Base-by-base conservation (phyloP, 2,888 invertebrate species). In the Acanthosepion pharaonis region DNA sequence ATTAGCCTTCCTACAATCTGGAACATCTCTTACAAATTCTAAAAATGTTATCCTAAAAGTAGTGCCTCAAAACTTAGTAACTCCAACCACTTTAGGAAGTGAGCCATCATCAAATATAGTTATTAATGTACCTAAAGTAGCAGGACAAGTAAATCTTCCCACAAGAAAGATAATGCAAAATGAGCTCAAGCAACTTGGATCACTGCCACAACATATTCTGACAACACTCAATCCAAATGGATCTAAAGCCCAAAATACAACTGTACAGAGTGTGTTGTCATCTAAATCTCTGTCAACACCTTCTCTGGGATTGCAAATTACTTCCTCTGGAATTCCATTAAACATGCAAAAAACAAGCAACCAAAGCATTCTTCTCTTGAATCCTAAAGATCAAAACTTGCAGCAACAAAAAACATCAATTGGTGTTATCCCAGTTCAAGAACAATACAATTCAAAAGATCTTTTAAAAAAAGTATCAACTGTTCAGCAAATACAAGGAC, bases 11-110 rank as follows among this genome's bases (percentile, higher is more conserved):
- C 55, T 94, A 33, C 94, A 94, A 59, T 51, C 94, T 78, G 91
- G 55, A 64, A 55, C 94, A 59, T 55, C 59, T 55, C 20, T 91
- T 51, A 59, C 94, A 33, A 95, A 95, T 94, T 95, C 95, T 59
- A 96, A 96, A 95, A 96, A 96, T 93, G 95, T 96, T 8, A 49
- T 96, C 18, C 93, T 96, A 33, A 96, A 96, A 95, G 94, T 96
- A 42, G 93, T 96, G 55, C 96, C 96, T 48, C 96, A 96, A 42
- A 95, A 94, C 51, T 92, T 96, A 42, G 53, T 95, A 15, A 95
- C 96, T 28, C 95, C 96, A 6, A 93, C 92, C 92, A 93, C 49
- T 49, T 53, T 18, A 15, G 53, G 11, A 49, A 51, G 9, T 53
- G 92, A 93, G 20, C 92, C 28, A 5, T 92, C 92, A 1, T 93